These are phyloP conservation scores for Pemphigus obesinymphae DNA, from an alignment of 1,140 invertebrate genomes.

Conservation along the genomic window DNA sequence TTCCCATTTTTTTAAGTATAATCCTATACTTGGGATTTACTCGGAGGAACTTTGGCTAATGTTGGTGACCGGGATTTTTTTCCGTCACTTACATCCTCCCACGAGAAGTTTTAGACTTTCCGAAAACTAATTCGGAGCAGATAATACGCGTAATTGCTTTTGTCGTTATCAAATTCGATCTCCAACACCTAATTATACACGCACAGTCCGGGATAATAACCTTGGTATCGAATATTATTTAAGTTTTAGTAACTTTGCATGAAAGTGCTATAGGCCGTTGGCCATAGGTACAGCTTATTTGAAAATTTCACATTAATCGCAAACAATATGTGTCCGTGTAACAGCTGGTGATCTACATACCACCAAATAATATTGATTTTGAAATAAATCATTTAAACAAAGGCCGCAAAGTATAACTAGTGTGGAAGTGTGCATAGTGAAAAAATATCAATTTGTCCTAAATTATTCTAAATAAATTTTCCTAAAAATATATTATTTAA, in stretches of 20 bases:
- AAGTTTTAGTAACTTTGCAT: background rate
- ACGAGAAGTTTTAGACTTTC: background rate
- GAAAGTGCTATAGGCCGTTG: too few species aligned
- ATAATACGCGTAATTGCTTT: conserved; percentile 25
- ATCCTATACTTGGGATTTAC: background rate
- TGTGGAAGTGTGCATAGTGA: too few species aligned
- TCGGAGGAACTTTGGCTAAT: background rate
- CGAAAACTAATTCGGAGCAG: conserved; percentile 17
- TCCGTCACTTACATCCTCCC: background rate
- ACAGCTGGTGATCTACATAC: too few species aligned
- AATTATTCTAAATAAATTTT: too few species aligned
- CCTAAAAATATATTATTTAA: too few species aligned
- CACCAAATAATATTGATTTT: too few species aligned
- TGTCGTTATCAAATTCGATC: conserved; percentile 3
- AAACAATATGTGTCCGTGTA: too few species aligned
- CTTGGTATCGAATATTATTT: background rate
- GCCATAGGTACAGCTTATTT: background rate
- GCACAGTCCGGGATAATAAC: background rate
- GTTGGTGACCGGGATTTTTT: background rate
- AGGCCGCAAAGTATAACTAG: too few species aligned
- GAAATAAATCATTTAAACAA: too few species aligned
- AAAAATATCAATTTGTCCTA: too few species aligned
- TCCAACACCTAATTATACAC: background rate
- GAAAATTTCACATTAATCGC: too few species aligned
- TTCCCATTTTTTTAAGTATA: background rate